These are phyloP conservation scores for Tachysurus fulvidraco DNA, from an alignment of 2,113 vertebrate species.

Conservation along the genomic window DNA sequence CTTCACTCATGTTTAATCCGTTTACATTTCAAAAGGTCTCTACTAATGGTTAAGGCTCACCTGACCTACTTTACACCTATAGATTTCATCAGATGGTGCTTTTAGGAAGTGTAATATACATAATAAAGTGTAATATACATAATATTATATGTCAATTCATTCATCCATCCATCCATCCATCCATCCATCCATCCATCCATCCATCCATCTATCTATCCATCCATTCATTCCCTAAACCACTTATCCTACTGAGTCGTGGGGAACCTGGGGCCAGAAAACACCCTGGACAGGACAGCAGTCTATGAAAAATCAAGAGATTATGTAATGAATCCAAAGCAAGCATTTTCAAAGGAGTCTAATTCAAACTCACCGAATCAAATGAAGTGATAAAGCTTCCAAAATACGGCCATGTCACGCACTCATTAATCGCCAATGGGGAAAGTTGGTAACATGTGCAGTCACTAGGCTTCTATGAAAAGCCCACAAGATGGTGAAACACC, in stretches of 20 bases:
- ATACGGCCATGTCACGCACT: neutral
- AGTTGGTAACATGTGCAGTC: neutral
- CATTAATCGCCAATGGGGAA: neutral
- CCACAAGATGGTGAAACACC: slow-evolving; percentile 1
- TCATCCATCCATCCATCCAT: no score
- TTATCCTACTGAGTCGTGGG: no score
- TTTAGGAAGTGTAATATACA: neutral
- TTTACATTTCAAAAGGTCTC: neutral
- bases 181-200: no score
- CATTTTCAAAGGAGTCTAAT: neutral
- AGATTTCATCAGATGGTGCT: neutral
- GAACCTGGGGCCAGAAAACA: no score
- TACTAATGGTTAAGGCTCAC: neutral
- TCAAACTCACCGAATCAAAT: neutral
- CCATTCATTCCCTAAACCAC: no score
- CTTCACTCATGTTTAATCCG: neutral
- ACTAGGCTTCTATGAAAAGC: neutral
- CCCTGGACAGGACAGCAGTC: no score
- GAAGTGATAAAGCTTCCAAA: neutral
- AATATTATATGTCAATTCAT: no score
- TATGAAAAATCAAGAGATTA: no score
- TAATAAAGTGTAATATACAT: no score
- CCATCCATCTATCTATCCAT: no score
- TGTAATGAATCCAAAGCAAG: neutral
- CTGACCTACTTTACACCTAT: neutral